A percentile compares a stretch with the other conserved stretches of the same genome.
Evolutionary conservation across 2,888 invertebrate genomes (phyloP).

Genomic region (Ormyrus pomaceus): DNA sequence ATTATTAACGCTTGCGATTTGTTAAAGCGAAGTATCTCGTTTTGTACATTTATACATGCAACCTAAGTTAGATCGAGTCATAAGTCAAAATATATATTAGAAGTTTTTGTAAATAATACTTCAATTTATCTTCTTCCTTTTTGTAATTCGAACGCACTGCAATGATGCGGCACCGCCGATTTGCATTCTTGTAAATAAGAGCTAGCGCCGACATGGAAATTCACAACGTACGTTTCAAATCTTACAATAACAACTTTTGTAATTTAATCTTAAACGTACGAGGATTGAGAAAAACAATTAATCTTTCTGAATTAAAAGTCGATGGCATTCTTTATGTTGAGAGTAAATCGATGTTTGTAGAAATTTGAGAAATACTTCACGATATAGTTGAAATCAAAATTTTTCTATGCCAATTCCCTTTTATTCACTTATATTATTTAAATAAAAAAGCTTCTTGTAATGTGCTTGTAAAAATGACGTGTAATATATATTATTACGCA

Average conservation of each 20-base stretch:
- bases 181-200: slow-evolving; percentile 39
- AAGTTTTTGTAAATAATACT: slow-evolving; percentile 46
- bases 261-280: neutral
- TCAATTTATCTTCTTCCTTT: slow-evolving; percentile 10
- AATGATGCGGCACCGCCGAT: neutral
- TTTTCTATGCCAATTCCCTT: too few relatives aligned
- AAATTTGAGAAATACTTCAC: neutral
- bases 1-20: slow-evolving; percentile 27
- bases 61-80: slow-evolving; percentile 37
- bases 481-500: slow-evolving; percentile 28
- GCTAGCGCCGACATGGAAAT: neutral
- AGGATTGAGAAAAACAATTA: neutral
- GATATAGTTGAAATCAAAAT: too few relatives aligned
- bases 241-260: slow-evolving; percentile 3
- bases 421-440: too few relatives aligned
- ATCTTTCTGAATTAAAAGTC: slow-evolving; percentile 7
- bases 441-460: neutral
- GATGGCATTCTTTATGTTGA: slow-evolving; percentile 14
- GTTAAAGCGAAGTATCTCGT: slow-evolving; percentile 10
- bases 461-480: slow-evolving; percentile 10
- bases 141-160: slow-evolving; percentile 9
- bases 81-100: slow-evolving; percentile 36
- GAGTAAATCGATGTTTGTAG: slow-evolving; percentile 1
- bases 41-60: slow-evolving; percentile 40
- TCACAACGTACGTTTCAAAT: neutral